Evolutionary conservation across 30 jellyfish, hydroid and myxozoan genomes (phyloP).

Genomic region (Aurelia aurita complex sp. Pacific): DNA sequence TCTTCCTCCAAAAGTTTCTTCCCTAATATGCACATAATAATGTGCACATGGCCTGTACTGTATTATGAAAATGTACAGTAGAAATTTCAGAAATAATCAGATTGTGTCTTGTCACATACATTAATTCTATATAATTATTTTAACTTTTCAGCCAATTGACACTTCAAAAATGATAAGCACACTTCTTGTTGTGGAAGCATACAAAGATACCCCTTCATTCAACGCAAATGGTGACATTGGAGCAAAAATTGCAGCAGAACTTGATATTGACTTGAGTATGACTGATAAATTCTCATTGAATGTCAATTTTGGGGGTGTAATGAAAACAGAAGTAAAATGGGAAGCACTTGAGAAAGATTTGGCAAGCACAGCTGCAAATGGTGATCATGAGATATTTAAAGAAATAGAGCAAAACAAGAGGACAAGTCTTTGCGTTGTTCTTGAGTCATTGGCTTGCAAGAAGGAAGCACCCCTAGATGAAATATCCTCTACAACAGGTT

Average conservation of each 20-base stretch:
- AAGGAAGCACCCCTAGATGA: constrained; percentile 57
- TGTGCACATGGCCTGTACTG: too few relatives aligned
- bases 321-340: constrained; percentile 88
- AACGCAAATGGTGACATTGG: constrained; percentile 91
- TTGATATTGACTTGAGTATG: constrained; percentile 69
- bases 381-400: constrained; percentile 57
- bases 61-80: too few relatives aligned
- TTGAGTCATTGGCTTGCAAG: constrained; percentile 82
- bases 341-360: constrained; percentile 69
- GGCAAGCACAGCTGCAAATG: constrained; percentile 32
- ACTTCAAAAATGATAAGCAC: constrained; percentile 16
- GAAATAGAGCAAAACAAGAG: constrained; percentile 64
- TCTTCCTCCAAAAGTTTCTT: too few relatives aligned
- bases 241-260: constrained; percentile 87
- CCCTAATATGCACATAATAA: too few relatives aligned
- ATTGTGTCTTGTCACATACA: too few relatives aligned
- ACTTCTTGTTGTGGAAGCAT: constrained; percentile 46
- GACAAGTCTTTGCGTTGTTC: constrained; percentile 73
- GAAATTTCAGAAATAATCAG: too few relatives aligned
- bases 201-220: constrained; percentile 80
- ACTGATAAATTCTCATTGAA: constrained; percentile 66
- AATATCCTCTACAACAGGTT: constrained; percentile 68
- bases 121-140: too few relatives aligned
- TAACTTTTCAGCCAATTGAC: constrained; percentile 25
- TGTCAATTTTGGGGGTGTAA: constrained; percentile 77